Conservation (phyloP, 2,797 vertebrate species). For the Channallabes apus region DNA sequence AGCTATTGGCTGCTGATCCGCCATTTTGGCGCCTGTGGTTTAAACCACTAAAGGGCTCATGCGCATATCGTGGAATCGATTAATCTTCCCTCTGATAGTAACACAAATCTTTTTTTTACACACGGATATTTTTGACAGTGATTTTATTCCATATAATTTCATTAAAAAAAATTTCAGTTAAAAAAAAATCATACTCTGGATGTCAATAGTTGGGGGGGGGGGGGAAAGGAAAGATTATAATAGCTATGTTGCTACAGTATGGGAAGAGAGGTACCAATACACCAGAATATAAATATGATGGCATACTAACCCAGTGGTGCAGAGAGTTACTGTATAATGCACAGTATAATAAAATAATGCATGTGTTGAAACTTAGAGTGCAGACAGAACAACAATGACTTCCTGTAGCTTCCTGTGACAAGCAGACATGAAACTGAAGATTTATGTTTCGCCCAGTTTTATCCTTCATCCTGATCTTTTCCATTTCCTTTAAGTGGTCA, state of each 20-base stretch:
- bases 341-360: too few species aligned
- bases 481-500: neutral
- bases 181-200: neutral
- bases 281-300: neutral
- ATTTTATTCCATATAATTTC: too few species aligned
- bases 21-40: too few species aligned
- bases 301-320: neutral
- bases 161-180: too few species aligned
- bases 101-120: too few species aligned
- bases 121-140: too few species aligned
- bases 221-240: neutral
- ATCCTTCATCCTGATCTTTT: neutral
- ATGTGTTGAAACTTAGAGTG: too few species aligned
- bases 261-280: neutral
- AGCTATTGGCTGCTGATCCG: too few species aligned
- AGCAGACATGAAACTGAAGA: neutral
- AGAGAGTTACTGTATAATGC: neutral
- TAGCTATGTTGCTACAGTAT: neutral
- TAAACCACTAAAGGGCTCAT: too few species aligned
- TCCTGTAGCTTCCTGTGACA: neutral
- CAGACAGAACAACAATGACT: neutral
- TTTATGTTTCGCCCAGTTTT: neutral
- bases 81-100: too few species aligned
- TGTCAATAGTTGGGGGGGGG: neutral
- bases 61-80: too few species aligned